Conservation (phyloP, 1,140 invertebrate genomes). For the Yoshiicerus persimilis region DNA sequence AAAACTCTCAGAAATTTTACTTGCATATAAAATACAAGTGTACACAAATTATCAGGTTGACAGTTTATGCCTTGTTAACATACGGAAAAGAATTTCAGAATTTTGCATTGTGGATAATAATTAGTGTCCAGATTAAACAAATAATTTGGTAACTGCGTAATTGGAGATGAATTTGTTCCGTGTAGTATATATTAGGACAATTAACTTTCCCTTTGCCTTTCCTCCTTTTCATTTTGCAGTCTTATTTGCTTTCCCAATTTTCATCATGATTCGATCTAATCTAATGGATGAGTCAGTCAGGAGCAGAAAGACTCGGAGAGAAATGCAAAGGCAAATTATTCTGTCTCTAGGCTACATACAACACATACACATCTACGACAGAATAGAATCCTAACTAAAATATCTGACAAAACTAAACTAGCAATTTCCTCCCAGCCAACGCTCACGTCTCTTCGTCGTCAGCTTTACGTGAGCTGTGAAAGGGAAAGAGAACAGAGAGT, state of each 20-base stretch:
- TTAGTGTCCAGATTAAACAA: too few species aligned
- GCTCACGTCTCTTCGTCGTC: background rate
- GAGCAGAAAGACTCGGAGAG: background rate
- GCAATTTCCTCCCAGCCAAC: background rate
- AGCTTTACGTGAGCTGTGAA: background rate
- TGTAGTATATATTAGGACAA: background rate
- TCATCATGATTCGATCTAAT: conserved; percentile 24
- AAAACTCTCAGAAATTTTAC: too few species aligned
- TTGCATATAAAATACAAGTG: too few species aligned
- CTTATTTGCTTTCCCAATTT: conserved; percentile 29
- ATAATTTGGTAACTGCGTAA: background rate
- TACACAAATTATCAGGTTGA: too few species aligned
- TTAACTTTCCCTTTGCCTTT: background rate
- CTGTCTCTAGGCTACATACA: background rate
- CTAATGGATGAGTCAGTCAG: conserved; percentile 29
- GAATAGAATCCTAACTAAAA: background rate
- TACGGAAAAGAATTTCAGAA: too few species aligned
- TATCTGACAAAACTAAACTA: background rate
- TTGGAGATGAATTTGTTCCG: background rate
- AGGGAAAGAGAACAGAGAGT: background rate
- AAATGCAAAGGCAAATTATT: conserved; percentile 4
- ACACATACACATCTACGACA: background rate
- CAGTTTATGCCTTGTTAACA: too few species aligned
- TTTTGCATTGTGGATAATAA: too few species aligned
- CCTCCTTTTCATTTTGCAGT: conserved; percentile 5